Percentiles rank a stretch among this genome's conserved stretches.
These are phyloP conservation scores for Tigriopus japonicus DNA, from an alignment of 1,140 invertebrate genomes.

Conservation along the genomic window DNA sequence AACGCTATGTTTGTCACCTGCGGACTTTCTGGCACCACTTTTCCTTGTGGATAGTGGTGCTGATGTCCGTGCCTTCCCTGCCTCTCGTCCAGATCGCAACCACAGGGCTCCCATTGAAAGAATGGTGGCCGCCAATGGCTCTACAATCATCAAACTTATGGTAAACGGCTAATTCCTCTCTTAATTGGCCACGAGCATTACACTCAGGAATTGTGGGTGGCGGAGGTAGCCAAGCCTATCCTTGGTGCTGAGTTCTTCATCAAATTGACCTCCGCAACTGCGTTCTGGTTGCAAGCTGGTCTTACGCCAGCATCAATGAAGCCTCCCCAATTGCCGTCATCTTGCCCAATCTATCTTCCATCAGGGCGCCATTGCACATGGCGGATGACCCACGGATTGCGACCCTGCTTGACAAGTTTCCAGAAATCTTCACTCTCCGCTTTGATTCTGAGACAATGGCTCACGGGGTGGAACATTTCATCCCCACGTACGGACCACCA, in stretches of 20 bases:
- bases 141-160: no score
- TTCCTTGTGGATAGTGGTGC: no score
- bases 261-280: constrained; percentile 7
- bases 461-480: constrained; percentile 7
- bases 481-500: constrained; percentile 23
- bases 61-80: no score
- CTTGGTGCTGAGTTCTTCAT: constrained; percentile 15
- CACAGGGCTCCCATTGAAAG: no score
- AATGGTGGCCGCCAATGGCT: no score
- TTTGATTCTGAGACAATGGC: neutral
- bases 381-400: neutral
- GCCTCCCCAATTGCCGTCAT: no score
- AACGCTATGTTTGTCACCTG: no score
- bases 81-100: no score
- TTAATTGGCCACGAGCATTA: no score
- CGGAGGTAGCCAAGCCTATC: constrained; percentile 12
- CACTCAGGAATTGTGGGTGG: neutral
- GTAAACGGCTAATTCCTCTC: no score
- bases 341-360: neutral
- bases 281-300: neutral
- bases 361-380: neutral
- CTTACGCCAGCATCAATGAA: no score
- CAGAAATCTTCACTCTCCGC: neutral
- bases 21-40: no score
- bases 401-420: neutral